Evolutionary conservation across 2,113 vertebrate species (phyloP).

Genomic region (Pteronura brasiliensis): DNA sequence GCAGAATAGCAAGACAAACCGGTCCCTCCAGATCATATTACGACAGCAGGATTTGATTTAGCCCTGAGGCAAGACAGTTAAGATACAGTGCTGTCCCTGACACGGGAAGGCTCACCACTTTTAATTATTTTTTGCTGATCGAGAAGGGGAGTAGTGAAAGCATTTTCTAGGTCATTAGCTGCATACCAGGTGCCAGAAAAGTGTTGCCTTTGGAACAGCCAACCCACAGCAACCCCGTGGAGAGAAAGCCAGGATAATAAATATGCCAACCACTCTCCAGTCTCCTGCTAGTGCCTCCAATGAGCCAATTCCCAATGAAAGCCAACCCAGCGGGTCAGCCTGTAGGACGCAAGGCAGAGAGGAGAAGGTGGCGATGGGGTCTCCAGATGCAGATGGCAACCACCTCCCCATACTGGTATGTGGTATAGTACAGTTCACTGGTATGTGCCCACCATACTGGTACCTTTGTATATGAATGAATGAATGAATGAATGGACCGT

Average conservation of each 20-base stretch:
- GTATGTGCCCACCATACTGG: not conserved
- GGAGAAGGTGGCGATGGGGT: not conserved
- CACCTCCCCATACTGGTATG: not conserved
- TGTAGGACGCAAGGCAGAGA: not conserved
- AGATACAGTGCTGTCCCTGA: not conserved
- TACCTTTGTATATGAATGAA: not conserved
- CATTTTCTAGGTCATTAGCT: constrained; percentile 32
- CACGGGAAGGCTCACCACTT: not conserved
- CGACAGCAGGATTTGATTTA: not conserved
- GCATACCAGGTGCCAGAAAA: not conserved
- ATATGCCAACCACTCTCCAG: not conserved
- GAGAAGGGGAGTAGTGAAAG: not conserved
- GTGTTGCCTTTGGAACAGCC: not conserved
- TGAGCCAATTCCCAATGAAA: not conserved
- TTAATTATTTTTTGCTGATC: constrained; percentile 4
- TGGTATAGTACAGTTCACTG: not conserved
- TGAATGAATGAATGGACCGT: not conserved
- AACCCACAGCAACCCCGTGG: not conserved
- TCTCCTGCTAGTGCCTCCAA: not conserved
- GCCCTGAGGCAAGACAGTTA: not conserved
- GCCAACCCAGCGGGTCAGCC: not conserved
- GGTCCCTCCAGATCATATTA: not conserved
- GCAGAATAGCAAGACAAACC: not conserved
- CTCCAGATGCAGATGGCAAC: not conserved
- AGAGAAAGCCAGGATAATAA: constrained; percentile 15